Percentiles rank a stretch among this genome's conserved stretches.
These are phyloP conservation scores for Aix galericulata DNA, from an alignment of 2,113 vertebrate species.

Conservation along the genomic window DNA sequence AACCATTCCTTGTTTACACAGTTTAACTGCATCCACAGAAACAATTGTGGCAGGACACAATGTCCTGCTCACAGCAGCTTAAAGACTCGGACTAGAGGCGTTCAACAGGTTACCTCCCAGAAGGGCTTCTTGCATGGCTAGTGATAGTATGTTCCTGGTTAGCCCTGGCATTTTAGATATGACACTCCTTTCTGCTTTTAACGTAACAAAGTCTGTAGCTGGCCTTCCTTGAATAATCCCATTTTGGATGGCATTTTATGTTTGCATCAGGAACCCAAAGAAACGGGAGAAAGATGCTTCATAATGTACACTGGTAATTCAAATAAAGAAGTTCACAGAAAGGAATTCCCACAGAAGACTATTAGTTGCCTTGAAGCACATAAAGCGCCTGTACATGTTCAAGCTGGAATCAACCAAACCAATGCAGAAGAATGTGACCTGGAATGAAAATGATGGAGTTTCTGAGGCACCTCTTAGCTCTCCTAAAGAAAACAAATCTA, in stretches of 20 bases:
- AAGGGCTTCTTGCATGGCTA: not conserved
- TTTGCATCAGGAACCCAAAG: not conserved
- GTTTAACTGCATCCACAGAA: not conserved
- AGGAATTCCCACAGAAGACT: not conserved
- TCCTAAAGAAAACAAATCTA: not conserved
- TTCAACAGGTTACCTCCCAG: constrained; percentile 21
- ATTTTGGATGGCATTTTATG: not conserved
- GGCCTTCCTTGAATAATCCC: not conserved
- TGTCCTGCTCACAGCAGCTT: not conserved
- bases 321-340: not conserved
- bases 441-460: not conserved
- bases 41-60: not conserved
- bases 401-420: not conserved
- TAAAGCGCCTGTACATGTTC: not conserved
- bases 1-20: not conserved
- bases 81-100: not conserved
- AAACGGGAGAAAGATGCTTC: not conserved
- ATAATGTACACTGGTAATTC: not conserved
- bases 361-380: not conserved
- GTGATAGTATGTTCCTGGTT: not conserved
- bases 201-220: not conserved
- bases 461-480: not conserved
- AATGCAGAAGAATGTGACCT: not conserved
- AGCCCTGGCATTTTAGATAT: not conserved
- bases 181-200: not conserved